phyloP scores from a whole-genome alignment of 2,888 invertebrate genomes.

The Pyrocoelia pectoralis region DNA sequence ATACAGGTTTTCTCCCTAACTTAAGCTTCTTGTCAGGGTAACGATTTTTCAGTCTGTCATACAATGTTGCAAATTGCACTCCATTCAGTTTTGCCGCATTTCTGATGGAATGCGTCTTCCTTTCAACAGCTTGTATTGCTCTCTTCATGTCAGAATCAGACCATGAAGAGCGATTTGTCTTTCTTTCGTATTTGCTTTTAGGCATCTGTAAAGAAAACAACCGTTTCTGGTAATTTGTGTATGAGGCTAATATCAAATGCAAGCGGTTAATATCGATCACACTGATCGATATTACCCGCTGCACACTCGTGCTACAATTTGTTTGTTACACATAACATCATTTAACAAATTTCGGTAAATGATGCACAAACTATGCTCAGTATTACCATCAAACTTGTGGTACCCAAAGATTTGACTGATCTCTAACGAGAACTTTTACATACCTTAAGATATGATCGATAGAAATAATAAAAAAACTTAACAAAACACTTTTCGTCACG shows the following conservation, averaged over 20 bases:
- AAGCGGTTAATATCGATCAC: constrained; percentile 2
- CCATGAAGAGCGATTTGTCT: neutral
- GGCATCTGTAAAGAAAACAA: neutral
- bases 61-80: neutral
- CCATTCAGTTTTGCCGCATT: neutral
- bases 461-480: too few relatives aligned
- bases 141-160: neutral
- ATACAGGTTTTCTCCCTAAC: constrained; percentile 2
- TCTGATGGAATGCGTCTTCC: neutral
- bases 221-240: neutral
- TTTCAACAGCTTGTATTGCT: neutral
- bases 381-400: too few relatives aligned
- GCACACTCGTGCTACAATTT: too few relatives aligned
- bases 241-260: neutral
- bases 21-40: neutral
- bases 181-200: neutral
- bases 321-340: too few relatives aligned
- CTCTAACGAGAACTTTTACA: too few relatives aligned
- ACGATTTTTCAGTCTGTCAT: too few relatives aligned
- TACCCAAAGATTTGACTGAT: too few relatives aligned
- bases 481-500: too few relatives aligned
- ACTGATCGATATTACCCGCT: constrained; percentile 6
- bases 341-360: too few relatives aligned
- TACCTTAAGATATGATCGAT: too few relatives aligned
- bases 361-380: too few relatives aligned